Percentiles rank a stretch among this genome's conserved stretches.
Conservation (phyloP, 2,888 invertebrate species). For the Megaustenia siamemsis region DNA sequence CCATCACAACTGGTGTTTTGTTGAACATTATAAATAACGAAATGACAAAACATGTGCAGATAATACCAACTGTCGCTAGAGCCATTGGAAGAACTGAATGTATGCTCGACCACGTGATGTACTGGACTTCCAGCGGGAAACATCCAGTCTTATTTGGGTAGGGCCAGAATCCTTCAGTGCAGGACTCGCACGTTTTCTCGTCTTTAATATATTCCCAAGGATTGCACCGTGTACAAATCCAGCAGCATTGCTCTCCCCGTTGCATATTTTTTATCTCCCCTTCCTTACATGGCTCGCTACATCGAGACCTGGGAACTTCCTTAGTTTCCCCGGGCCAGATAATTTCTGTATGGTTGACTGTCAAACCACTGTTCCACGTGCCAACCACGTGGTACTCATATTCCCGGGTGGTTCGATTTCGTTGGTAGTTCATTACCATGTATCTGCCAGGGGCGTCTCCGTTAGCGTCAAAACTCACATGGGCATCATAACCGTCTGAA, state of each 20-base stretch:
- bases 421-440: slow-evolving; percentile 81
- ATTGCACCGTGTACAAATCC: slow-evolving; percentile 79
- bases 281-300: slow-evolving; percentile 79
- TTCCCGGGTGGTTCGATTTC: slow-evolving; percentile 69
- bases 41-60: slow-evolving; percentile 84
- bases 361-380: slow-evolving; percentile 83
- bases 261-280: slow-evolving; percentile 80
- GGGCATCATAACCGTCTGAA: slow-evolving; percentile 85
- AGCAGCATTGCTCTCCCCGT: slow-evolving; percentile 81
- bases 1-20: slow-evolving; percentile 85
- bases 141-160: slow-evolving; percentile 73
- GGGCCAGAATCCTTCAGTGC: slow-evolving; percentile 77
- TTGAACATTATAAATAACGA: slow-evolving; percentile 84
- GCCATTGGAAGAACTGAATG: slow-evolving; percentile 85
- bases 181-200: slow-evolving; percentile 77
- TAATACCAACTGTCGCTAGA: slow-evolving; percentile 84
- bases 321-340: slow-evolving; percentile 79
- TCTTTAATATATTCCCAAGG: slow-evolving; percentile 76
- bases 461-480: slow-evolving; percentile 83
- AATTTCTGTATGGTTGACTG: slow-evolving; percentile 71
- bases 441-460: slow-evolving; percentile 81
- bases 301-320: slow-evolving; percentile 79
- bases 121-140: slow-evolving; percentile 69
- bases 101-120: slow-evolving; percentile 79
- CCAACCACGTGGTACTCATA: slow-evolving; percentile 78